A percentile compares a stretch with the other conserved stretches of the same genome.
These are phyloP conservation scores for Dendropsophus ebraccatus DNA, from an alignment of 2,113 vertebrate species.

Conservation along the genomic window DNA sequence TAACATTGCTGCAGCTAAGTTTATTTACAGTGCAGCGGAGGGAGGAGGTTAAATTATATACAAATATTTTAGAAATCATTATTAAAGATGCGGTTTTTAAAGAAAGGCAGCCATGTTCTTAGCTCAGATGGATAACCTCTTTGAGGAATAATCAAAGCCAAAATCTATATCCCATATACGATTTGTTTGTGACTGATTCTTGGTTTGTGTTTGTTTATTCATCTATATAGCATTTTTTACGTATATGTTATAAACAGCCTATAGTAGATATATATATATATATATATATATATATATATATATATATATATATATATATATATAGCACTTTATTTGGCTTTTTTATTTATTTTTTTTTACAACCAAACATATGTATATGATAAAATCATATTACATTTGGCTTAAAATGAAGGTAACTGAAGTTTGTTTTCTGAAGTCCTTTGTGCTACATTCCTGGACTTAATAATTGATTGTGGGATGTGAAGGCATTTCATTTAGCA, in stretches of 20 bases:
- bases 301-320: neutral
- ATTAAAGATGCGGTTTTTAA: too few species aligned
- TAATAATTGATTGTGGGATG: constrained; percentile 63
- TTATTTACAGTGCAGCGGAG: too few species aligned
- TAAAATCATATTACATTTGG: neutral
- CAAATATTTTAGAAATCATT: too few species aligned
- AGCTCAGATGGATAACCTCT: too few species aligned
- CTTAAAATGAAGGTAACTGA: neutral
- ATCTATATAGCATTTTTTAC: too few species aligned
- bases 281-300: neutral
- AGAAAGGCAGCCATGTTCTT: too few species aligned
- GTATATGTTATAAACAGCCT: neutral
- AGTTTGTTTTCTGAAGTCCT: constrained; percentile 49
- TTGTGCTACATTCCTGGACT: constrained; percentile 62
- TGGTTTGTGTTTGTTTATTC: too few species aligned
- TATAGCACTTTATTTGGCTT: neutral
- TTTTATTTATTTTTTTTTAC: neutral
- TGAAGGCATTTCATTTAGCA: constrained; percentile 41
- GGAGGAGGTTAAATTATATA: too few species aligned
- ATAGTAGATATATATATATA: neutral
- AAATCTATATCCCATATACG: too few species aligned
- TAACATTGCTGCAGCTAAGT: too few species aligned
- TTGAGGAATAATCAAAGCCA: too few species aligned
- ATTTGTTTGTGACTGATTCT: too few species aligned
- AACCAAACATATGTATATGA: neutral